Evolutionary conservation across 2,888 invertebrate species (phyloP), one percentile per base, ranked within the genome.

Genomic region (Phalera bucephala): DNA sequence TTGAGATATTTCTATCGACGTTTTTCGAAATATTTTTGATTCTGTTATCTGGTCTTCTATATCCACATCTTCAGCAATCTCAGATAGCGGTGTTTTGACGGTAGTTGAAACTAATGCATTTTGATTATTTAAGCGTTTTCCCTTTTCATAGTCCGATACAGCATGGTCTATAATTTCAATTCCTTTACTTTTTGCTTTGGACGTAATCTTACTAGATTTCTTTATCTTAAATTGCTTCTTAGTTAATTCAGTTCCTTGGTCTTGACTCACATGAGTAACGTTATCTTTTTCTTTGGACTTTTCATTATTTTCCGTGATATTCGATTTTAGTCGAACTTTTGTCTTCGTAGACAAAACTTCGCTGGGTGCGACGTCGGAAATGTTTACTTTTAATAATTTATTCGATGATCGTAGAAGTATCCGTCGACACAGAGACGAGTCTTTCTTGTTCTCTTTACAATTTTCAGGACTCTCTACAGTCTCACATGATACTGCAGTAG

Each of bases 391-490:
- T 25, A 51, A 43, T 20, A 63, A 27, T 43, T 65, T 70, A 46
- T 74, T 74, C 11, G 74, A 74, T 9, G 82, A 74, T 31, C 74
- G 62, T 31, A 80, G 45, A 15, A 72, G 36, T 40, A 74, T 75
- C 7, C 72, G 64, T 12, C 72, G 70, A 41, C 54, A 46, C 2
- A 43, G 33, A 11, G 28, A 26, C 28, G 34, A 7, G 7, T 40
- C 38, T 11, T 30, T 52, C 32, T 64, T 55, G 50, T 69, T 74
- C 58, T 75, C 70, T 52, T 73, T 70, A 30, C 37, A 54, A 46
- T 50, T 54, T 34, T 63, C 53, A 14, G 36, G 51, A 12, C 32
- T 46, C 7, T 52, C 39, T 15, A 40, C 38, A 15, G 45, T 44
- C 5, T 17, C 5, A 17, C 3, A 17, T 17, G 17, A 17, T 17